Base-by-base conservation (phyloP, 2,888 invertebrate species). In the Pyrgus malvae region DNA sequence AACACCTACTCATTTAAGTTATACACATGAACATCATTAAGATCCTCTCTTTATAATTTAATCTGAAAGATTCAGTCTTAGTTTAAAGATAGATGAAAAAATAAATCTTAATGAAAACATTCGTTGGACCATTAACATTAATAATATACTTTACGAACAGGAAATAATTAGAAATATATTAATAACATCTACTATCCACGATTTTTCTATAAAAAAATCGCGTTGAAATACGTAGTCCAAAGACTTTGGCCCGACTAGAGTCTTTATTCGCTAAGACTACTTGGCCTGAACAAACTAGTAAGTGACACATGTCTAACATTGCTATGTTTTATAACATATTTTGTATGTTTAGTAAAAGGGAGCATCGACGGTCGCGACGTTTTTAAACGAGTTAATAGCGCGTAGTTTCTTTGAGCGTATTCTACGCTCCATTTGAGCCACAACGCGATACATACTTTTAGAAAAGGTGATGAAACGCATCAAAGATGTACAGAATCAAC, bases 61-160 rank as follows among this genome's bases (percentile, higher is more conserved):
- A 61, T 64, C 63, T 67, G 69, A 73, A 74, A 67, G 69, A 72
- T 68, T 84, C 84, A 84, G 84, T 84, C 84, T 84, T 84, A 78
- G 66, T 72, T 66, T 38, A 53, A 74, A 71, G 68, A 74, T 68
- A 74, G 65, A 66, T 71, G 68, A 68, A 68, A 67, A 68, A 73
- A 72, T 56, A 61, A 63, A 61, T 33, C 51, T 60, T 59, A 69
- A 57, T 42, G 58, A 63, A 63, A 69, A 68, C 68, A 65, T 77
- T 78, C 79, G 74, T 76, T 80, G 76, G 73, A 76, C 72, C 73
- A 69, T 73, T 57, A 72, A 69, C 59, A 69, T 71, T 65, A 70
- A 29, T 42, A 14, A 46, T 46, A 53, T 40, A 54, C 14, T 54
- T 45, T 53, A 53, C 29, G 17, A 54, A 54, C 23, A 51, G 21